Conservation (phyloP, 2,888 invertebrate genomes). For the Myathropa florea region DNA sequence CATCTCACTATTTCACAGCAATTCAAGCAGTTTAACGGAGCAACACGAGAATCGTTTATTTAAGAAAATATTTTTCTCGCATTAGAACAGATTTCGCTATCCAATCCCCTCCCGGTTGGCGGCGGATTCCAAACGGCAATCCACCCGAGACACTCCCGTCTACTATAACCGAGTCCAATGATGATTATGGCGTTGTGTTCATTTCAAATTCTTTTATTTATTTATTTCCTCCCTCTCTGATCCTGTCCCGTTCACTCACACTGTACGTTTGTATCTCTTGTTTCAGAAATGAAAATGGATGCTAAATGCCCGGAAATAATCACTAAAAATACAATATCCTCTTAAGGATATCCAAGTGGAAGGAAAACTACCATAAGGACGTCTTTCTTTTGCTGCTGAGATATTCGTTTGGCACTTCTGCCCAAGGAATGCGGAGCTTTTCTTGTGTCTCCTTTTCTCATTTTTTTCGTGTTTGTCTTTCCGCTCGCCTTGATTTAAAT, state of each 20-base stretch:
- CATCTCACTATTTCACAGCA: conserved; percentile 14
- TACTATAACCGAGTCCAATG: background rate
- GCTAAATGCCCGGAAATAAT: conserved; percentile 66
- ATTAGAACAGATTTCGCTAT: conserved; percentile 33
- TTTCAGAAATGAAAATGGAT: conserved; percentile 66
- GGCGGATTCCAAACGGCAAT: background rate
- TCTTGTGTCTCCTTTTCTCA: conserved; percentile 2
- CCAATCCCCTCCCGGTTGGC: background rate
- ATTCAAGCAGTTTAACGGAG: conserved; percentile 18
- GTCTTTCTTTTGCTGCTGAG: background rate
- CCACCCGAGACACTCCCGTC: background rate
- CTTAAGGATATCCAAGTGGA: conserved; percentile 64
- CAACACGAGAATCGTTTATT: conserved; percentile 41
- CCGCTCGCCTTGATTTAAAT: conserved; percentile 32
- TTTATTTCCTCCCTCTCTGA: conserved; percentile 26
- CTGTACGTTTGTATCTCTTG: conserved; percentile 12
- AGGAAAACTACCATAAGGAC: conserved; percentile 42
- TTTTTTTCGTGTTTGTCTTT: background rate
- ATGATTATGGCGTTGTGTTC: conserved; percentile 34
- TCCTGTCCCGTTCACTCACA: background rate
- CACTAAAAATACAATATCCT: conserved; percentile 67
- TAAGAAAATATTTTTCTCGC: conserved; percentile 41
- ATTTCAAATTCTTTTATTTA: conserved; percentile 50
- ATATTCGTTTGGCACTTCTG: conserved; percentile 19
- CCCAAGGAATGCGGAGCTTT: conserved; percentile 3